These are phyloP conservation scores for Oscheius sp. DNA, from an alignment of 2,888 invertebrate genomes.

Conservation along the genomic window DNA sequence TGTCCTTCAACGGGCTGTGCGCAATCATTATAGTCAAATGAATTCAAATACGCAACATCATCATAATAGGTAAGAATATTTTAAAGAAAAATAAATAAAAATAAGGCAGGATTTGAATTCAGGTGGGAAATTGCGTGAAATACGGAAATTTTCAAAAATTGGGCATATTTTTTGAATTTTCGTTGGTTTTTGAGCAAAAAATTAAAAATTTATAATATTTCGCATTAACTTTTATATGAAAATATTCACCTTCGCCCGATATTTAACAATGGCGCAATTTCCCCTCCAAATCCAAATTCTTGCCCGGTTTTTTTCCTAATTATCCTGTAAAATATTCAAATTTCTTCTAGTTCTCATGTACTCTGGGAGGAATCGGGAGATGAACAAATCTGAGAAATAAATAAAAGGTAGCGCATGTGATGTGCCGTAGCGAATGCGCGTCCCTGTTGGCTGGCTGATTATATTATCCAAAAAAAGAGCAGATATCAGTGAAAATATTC, in stretches of 20 bases:
- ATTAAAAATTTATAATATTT: too few relatives aligned
- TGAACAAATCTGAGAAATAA: constrained; percentile 12
- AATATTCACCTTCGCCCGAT: too few relatives aligned
- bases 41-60: constrained; percentile 11
- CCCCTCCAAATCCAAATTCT: too few relatives aligned
- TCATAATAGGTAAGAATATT: neutral
- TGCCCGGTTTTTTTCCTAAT: too few relatives aligned
- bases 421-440: constrained; percentile 18
- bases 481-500: neutral
- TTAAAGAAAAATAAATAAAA: neutral
- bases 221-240: too few relatives aligned
- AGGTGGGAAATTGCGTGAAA: too few relatives aligned
- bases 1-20: constrained; percentile 70
- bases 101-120: too few relatives aligned
- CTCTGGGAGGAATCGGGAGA: constrained; percentile 20
- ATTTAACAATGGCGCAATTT: too few relatives aligned
- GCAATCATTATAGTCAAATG: constrained; percentile 63
- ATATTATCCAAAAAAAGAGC: too few relatives aligned
- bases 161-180: too few relatives aligned
- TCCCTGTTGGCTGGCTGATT: neutral
- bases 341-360: constrained; percentile 20
- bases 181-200: too few relatives aligned
- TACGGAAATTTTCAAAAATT: too few relatives aligned
- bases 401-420: constrained; percentile 16
- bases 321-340: neutral